A percentile compares a stretch with the other conserved stretches of the same genome.
phyloP scores from a whole-genome alignment of 2,113 vertebrate species.

The Tretioscincus oriximinensis region DNA sequence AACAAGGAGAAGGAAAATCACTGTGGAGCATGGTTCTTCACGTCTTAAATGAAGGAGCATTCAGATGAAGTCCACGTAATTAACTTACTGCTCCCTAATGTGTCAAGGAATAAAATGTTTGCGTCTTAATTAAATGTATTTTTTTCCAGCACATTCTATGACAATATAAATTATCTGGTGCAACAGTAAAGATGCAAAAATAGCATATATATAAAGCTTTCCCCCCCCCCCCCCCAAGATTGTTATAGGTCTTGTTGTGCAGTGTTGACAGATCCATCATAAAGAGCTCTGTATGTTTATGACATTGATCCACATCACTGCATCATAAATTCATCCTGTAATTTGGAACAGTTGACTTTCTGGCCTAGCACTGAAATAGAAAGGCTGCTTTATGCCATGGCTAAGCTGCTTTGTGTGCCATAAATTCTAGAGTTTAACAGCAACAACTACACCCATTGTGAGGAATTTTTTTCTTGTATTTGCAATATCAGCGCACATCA shows the following conservation, averaged over 20 bases:
- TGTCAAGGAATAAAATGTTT: background rate
- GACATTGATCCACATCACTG: background rate
- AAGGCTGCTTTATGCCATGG: slow-evolving; percentile 35
- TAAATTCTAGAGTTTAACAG: slow-evolving; percentile 19
- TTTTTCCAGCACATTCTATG: background rate
- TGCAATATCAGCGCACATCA: slow-evolving; percentile 12
- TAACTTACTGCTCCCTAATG: background rate
- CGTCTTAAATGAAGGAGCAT: background rate
- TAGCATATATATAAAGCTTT: slow-evolving; percentile 15
- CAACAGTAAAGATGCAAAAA: slow-evolving; percentile 6
- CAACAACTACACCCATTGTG: background rate
- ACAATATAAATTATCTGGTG: background rate
- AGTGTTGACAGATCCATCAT: slow-evolving; percentile 19
- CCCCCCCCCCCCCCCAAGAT: background rate
- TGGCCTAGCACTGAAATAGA: slow-evolving; percentile 8
- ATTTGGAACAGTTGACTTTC: slow-evolving; percentile 9
- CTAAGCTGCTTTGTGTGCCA: slow-evolving; percentile 17
- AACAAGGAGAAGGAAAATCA: background rate
- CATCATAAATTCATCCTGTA: background rate
- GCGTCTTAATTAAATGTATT: background rate
- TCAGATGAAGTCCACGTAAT: background rate
- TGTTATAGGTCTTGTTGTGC: background rate
- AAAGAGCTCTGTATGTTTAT: background rate
- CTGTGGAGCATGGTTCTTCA: slow-evolving; percentile 1
- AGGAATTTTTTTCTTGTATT: background rate